Evolutionary conservation across 1,140 invertebrate genomes (phyloP).

Genomic region (Mylabris phalerata): DNA sequence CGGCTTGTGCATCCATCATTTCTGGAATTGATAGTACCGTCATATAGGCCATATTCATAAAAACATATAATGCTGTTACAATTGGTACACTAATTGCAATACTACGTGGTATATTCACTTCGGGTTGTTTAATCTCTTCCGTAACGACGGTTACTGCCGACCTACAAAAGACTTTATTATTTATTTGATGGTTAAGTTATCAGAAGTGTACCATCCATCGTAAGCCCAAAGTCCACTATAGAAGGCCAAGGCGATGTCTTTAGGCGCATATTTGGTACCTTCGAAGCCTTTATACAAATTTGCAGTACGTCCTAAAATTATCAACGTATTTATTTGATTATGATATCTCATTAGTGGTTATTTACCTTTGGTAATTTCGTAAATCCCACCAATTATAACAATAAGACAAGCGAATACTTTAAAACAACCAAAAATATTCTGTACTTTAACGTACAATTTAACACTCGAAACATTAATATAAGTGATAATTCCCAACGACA

Average conservation of each 20-base stretch:
- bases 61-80: slow-evolving; percentile 79
- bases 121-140: slow-evolving; percentile 86
- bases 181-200: too few relatives aligned
- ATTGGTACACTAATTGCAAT: slow-evolving; percentile 87
- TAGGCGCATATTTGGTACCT: slow-evolving; percentile 61
- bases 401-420: slow-evolving; percentile 80
- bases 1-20: slow-evolving; percentile 72
- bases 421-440: slow-evolving; percentile 81
- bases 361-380: slow-evolving; percentile 63
- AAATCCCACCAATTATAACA: slow-evolving; percentile 74
- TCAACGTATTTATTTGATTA: slow-evolving; percentile 6
- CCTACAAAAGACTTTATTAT: slow-evolving; percentile 21
- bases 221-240: slow-evolving; percentile 94
- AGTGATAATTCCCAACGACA: slow-evolving; percentile 69
- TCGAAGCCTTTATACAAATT: slow-evolving; percentile 70
- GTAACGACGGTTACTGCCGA: slow-evolving; percentile 84
- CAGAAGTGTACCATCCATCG: slow-evolving; percentile 68
- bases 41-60: slow-evolving; percentile 91
- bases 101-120: slow-evolving; percentile 73
- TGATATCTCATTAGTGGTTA: slow-evolving; percentile 3
- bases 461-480: slow-evolving; percentile 86
- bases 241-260: slow-evolving; percentile 79
- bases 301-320: slow-evolving; percentile 52
- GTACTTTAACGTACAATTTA: slow-evolving; percentile 78
- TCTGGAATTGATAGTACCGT: slow-evolving; percentile 74